Base-by-base conservation (phyloP, 1,140 invertebrate species). In the Sarcophaga peregrina region DNA sequence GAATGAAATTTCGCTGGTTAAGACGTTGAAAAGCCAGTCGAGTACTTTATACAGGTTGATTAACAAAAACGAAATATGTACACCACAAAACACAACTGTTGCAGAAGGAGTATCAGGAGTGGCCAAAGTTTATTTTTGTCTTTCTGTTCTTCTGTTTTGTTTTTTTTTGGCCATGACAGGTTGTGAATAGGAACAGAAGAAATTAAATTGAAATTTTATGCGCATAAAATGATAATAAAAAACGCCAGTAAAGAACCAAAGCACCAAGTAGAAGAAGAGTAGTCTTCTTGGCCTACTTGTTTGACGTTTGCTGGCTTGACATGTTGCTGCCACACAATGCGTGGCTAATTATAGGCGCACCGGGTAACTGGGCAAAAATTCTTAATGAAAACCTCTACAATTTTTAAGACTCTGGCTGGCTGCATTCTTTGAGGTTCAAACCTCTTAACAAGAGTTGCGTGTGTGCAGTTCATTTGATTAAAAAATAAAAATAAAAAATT, bases 261-360 rank as follows among this genome's bases (percentile, higher is more conserved):
- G n/a, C 1, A 37, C 25, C 25, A 37, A 37, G 4, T 4, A 37
- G 25, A 37, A 37, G 25, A 37, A 37, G 25, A 37, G n/a, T 11
- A 58, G 7, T 58, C 15, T 58, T 58, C 62, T 8, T 68, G 62
- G 62, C 62, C 62, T 68, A 68, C 62, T 68, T 68, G 62, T 68
- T 68, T 13, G 54, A 58, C n/a, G 54, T 58, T 58, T 58, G 62
- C 20, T 68, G n/a, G 62, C 50, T 78, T 78, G 75, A 78, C 48
- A 50, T 50, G 75, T 50, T 45, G 8, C 47, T 52, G 75, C 75
- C 75, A 78, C 75, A 78, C 75, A 78, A 78, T 78, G 75, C n/a
- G 75, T 78, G n/a, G 75, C 75, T 78, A 52, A 78, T 78, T 78
- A 78, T 25, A 78, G 75, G 47, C 75, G 75, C 75, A 78, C 75